These are phyloP conservation scores for Onychostruthus taczanowskii DNA, from an alignment of 2,113 vertebrate species.

Conservation along the genomic window DNA sequence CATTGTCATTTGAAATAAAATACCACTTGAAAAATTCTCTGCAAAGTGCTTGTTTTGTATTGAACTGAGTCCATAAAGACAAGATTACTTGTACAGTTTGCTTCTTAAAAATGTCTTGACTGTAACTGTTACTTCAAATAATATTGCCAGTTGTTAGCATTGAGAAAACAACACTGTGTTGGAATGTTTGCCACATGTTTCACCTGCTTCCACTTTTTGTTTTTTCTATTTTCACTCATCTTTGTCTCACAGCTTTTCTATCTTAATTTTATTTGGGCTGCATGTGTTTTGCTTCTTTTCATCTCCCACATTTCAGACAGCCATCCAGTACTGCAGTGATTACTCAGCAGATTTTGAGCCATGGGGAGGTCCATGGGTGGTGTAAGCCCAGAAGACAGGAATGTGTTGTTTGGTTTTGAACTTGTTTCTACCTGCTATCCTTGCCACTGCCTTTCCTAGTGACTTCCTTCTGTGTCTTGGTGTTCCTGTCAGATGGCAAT, in stretches of 20 bases:
- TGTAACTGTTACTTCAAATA: neutral
- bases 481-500: neutral
- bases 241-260: neutral
- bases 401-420: neutral
- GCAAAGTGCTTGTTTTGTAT: neutral
- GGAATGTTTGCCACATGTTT: neutral
- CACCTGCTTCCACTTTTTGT: neutral
- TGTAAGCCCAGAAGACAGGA: neutral
- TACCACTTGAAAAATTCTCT: neutral
- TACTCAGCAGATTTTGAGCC: neutral
- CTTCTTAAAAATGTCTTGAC: neutral
- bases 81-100: neutral
- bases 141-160: neutral
- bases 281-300: neutral
- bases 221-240: neutral
- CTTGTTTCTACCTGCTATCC: neutral
- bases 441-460: neutral
- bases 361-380: neutral
- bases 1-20: neutral
- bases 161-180: neutral
- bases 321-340: neutral
- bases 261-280: neutral
- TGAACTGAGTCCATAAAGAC: neutral
- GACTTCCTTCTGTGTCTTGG: neutral
- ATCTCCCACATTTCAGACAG: neutral